phyloP scores from a whole-genome alignment of 2,113 vertebrate genomes.

The Ascaphus truei region DNA sequence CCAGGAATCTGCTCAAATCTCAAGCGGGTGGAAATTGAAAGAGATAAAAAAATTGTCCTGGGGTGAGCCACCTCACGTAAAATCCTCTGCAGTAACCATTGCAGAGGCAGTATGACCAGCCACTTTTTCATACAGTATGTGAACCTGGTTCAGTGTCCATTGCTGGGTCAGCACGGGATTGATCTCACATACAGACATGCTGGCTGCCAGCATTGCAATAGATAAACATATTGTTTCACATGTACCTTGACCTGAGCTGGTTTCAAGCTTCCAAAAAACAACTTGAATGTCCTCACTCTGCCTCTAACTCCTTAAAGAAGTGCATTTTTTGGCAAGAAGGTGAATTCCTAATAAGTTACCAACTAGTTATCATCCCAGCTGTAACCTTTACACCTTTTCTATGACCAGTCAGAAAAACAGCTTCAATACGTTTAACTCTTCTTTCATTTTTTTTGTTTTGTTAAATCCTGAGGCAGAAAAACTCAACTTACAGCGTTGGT shows the following conservation, averaged over 20 bases:
- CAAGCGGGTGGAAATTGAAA: neutral
- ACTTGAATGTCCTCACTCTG: neutral
- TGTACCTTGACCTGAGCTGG: conserved; percentile 17
- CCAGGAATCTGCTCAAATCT: neutral
- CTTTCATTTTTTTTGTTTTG: too few relatives aligned
- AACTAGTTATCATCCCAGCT: too few relatives aligned
- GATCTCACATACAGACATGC: conserved; percentile 11
- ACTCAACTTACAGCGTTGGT: too few relatives aligned
- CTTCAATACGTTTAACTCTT: too few relatives aligned
- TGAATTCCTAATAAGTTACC: neutral
- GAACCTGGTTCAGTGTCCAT: neutral
- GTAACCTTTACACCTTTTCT: too few relatives aligned
- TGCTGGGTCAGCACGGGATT: conserved; percentile 18
- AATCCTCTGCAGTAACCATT: neutral
- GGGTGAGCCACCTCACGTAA: neutral
- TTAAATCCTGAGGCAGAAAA: too few relatives aligned
- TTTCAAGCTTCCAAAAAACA: neutral
- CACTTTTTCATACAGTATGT: neutral
- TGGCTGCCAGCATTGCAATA: conserved; percentile 24
- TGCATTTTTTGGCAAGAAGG: neutral
- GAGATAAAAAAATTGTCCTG: neutral
- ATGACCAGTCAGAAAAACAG: too few relatives aligned
- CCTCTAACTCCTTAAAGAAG: neutral
- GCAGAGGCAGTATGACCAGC: neutral
- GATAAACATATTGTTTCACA: conserved; percentile 18